Percentiles rank a stretch among this genome's conserved stretches.
Evolutionary conservation across 2,113 vertebrate species (phyloP).

Genomic region (Paralichthys olivaceus): DNA sequence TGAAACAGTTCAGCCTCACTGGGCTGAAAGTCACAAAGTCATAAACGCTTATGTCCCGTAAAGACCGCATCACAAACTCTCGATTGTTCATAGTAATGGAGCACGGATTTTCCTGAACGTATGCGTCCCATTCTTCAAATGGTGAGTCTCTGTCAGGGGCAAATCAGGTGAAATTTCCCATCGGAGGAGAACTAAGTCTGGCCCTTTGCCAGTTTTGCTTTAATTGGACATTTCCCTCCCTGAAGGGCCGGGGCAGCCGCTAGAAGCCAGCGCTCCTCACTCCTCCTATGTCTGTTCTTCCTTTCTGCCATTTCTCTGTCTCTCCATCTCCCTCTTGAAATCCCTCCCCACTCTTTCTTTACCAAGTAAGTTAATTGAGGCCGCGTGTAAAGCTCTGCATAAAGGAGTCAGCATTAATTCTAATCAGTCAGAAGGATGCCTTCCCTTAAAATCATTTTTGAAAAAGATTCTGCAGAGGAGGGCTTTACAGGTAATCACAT

Average conservation of each 20-base stretch:
- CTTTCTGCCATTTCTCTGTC: constrained; percentile 14
- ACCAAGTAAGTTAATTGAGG: constrained; percentile 69
- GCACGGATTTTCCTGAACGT: constrained; percentile 14
- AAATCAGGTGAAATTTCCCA: constrained; percentile 45
- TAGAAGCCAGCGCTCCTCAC: neutral
- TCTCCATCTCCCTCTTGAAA: constrained; percentile 23
- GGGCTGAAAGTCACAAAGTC: neutral
- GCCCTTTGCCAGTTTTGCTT: constrained; percentile 37
- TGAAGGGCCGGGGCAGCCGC: constrained; percentile 20
- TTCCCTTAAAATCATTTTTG: neutral
- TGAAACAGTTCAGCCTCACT: neutral
- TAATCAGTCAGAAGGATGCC: constrained; percentile 35
- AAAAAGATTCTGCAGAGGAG: neutral
- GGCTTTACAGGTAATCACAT: constrained; percentile 62
- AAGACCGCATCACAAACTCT: neutral
- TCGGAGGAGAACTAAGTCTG: constrained; percentile 23
- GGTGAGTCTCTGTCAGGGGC: neutral
- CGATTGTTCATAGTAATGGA: constrained; percentile 7
- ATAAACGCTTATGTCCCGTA: neutral
- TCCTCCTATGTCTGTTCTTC: constrained; percentile 11
- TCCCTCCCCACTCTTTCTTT: constrained; percentile 26
- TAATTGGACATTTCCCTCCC: constrained; percentile 61
- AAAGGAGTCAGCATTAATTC: constrained; percentile 50
- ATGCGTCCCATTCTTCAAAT: constrained; percentile 20
- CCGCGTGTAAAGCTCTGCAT: constrained; percentile 44